Evolutionary conservation across 2,888 invertebrate species (phyloP), one percentile per base, ranked within the genome.

Genomic region (Nemotelus pantherinus): DNA sequence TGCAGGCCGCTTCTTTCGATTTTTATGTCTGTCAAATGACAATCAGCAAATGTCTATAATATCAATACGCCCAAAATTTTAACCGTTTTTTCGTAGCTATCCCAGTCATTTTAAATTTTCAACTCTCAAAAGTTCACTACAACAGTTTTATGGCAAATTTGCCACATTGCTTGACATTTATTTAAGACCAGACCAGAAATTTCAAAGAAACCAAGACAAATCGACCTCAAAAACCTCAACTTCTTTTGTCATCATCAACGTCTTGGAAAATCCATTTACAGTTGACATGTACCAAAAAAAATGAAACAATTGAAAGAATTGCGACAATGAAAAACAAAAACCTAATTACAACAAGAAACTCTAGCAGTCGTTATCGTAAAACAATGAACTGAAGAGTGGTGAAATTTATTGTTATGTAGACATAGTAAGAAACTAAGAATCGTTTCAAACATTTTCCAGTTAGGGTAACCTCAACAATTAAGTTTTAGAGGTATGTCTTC

Each of bases 391-490:
- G 41, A 43, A 63, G 63, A 43, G 2, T 67, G 50, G 39, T 45
- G 50, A 48, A 67, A 39, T 70, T 53, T 70, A 70, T 70, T 70
- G 70, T 70, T 55, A 67, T 48, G 48, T 48, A 67, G 50, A 70
- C 63, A 63, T 43, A 63, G 25, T 25, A 25, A 25, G 25, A 25
- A 70, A 41, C 53, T 55, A 70, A 43, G 70, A 53, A 55, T 53
- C 47, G 43, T 50, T 70, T 53, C 39, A 70, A 70, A 43, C 70
- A 70, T 70, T 70, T 70, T 70, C 70, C 70, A 70, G 6, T 53
- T 55, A 70, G 70, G 70, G 55, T 55, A 70, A 70, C 70, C 70
- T 53, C 70, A 70, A 70, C 47, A 70, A 70, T 70, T 70, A 41
- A 39, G 44, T 70, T 44, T 70, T 70, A 5, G 25, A 25, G 55